Evolutionary conservation across 2,113 vertebrate species (phyloP), one percentile per base, ranked within the genome.

Genomic region (Heterochromis multidens): DNA sequence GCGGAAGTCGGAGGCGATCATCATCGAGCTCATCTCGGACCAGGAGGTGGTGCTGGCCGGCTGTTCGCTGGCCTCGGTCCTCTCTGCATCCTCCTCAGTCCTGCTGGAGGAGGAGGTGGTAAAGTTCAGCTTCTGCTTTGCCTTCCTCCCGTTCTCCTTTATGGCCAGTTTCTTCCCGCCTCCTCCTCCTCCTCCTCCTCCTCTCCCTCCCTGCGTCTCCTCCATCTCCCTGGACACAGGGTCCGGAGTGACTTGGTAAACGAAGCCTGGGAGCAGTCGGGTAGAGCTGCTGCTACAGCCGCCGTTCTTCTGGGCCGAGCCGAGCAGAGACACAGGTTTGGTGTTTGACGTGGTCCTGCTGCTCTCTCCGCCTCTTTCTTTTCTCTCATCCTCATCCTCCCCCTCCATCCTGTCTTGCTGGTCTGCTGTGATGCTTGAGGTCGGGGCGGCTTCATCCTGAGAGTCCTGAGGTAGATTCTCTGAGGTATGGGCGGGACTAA

Each of bases 11-110:
- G 97, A 98, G 81, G 98, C 98, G 80, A 99, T 98, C 87, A 99
- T 97, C 97, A 97, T 97, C 0, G 97, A 96, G 88, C 98, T 98
- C 97, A 97, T 97, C 95, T 98, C 98, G 16, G 98, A 98, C 98
- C 98, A 99, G 94, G 98, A 98, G 94, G 97, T 96, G 95, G 97
- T 98, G 90, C 96, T 27, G 59, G 33, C 16, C 4, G 97, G 95
- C 86, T 97, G 85, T 1, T 79, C 96, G 4, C 96, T 95, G 89
- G 96, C 93, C 3, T 95, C 93, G 0, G 7, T 62, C 14, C 19
- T 83, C 27, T 85, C 65, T 3, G 1, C 40, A 29, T 80, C 79
- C 5, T 93, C 87, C 19, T 72, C 80, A 0, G 14, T 8, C 27
- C 37, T 70, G n/a, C 19, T 5, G 31, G 84, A 19, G 0, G 96